These are phyloP conservation scores for Siniperca chuatsi DNA, from an alignment of 2,113 vertebrate species.

Conservation along the genomic window DNA sequence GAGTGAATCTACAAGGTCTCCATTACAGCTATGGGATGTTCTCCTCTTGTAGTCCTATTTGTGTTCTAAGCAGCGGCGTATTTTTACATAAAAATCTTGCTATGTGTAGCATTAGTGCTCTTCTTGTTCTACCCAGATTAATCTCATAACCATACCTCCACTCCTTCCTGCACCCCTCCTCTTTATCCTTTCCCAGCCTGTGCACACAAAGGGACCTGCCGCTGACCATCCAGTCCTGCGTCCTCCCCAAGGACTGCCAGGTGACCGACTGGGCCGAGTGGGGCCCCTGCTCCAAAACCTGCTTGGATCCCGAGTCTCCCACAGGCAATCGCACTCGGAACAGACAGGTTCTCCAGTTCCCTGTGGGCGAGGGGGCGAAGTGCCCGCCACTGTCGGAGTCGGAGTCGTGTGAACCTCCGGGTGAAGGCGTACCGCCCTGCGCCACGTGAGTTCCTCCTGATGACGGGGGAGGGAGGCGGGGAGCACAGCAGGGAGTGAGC, in stretches of 20 bases:
- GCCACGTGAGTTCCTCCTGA: conserved; percentile 87
- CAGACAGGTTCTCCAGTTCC: conserved; percentile 88
- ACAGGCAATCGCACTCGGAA: conserved; percentile 85
- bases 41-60: neutral
- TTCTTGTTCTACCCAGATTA: neutral
- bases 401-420: conserved; percentile 87
- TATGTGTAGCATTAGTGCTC: neutral
- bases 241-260: conserved; percentile 91
- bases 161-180: neutral
- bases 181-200: conserved; percentile 82
- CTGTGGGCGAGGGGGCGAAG: conserved; percentile 85
- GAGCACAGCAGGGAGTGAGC: neutral
- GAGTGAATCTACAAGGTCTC: neutral
- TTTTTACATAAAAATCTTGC: neutral
- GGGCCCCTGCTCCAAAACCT: conserved; percentile 91
- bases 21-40: neutral
- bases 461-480: neutral
- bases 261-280: conserved; percentile 92
- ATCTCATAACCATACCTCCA: neutral
- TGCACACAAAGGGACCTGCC: conserved; percentile 91
- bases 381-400: conserved; percentile 89
- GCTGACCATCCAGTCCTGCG: conserved; percentile 92
- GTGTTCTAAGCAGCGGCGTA: neutral
- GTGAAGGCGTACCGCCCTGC: conserved; percentile 86
- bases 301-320: conserved; percentile 83